Base-by-base conservation (phyloP, 2,113 vertebrate genomes). In the Antennarius striatus region DNA sequence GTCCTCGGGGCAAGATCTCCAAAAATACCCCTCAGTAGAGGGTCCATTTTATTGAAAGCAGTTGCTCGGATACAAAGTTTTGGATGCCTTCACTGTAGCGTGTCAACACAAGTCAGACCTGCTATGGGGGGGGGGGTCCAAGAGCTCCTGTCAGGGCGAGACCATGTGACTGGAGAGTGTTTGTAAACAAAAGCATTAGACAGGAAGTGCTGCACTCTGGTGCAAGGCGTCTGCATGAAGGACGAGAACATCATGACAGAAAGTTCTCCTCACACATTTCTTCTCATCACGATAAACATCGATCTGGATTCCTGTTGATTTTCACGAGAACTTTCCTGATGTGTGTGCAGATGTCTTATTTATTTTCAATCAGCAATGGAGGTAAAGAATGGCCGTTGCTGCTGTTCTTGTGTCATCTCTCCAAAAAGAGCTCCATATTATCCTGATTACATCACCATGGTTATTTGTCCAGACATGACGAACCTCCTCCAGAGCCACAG, bases 131-230 rank as follows among this genome's bases (percentile, higher is more conserved):
- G 86, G 83, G 83, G 83, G 87, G 86, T 66, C 40, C 55, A 67
- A 29, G 75, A 22, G 79, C 71, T 60, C 16, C 68, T 82, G 87
- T 81, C 62, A 80, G 71, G 67, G 65, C 0, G 3, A 30, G 73
- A 42, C 63, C 88, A 86, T 67, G 80, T 90, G 89, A 89, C 79
- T 56, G 69, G 10, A 65, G 65, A 50, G 15, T 86, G 84, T 89
- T 86, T 63, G 83, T 91, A 86, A 91, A 89, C 87, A 88, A 66
- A 59, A 73, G 53, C 55, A 46, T 52, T 50, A 54, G 58, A 58
- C 1, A n/a, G 67, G 64, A 39, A 42, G 45, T 56, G 62, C 30
- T 28, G 57, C 40, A 68, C 51, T 42, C 53, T 48, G 32, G 0
- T n/a, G n/a, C n/a, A 1, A 2, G 36, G 43, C 39, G 64, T 42